These are phyloP conservation scores for Chloroceryle aenea DNA, from an alignment of 2,113 vertebrate genomes.

Conservation along the genomic window DNA sequence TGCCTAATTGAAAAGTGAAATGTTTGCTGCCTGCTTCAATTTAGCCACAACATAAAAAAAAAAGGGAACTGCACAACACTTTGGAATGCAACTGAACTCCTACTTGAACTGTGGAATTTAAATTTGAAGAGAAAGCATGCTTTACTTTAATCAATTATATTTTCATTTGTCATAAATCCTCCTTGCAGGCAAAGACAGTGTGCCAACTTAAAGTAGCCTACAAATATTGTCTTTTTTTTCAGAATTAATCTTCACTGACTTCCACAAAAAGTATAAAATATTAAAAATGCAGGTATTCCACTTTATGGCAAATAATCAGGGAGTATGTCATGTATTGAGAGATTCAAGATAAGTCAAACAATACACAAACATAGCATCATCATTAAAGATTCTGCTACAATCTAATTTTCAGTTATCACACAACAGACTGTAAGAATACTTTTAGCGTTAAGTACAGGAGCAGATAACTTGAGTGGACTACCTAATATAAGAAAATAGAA, in stretches of 20 bases:
- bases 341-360: neutral
- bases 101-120: neutral
- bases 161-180: conserved; percentile 11
- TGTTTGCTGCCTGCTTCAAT: neutral
- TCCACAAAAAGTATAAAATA: neutral
- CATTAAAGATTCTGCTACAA: neutral
- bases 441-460: neutral
- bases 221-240: neutral
- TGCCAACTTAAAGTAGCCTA: neutral
- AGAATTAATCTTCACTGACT: neutral
- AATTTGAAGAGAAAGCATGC: neutral
- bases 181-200: neutral
- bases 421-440: neutral
- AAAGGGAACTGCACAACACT: accelerated
- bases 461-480: neutral
- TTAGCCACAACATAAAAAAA: neutral
- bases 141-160: neutral
- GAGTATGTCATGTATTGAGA: neutral
- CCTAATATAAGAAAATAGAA: neutral
- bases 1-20: neutral
- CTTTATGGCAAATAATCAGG: neutral
- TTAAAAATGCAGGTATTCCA: neutral
- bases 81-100: neutral
- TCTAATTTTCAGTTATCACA: neutral
- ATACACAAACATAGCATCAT: neutral